Evolutionary conservation across 2,888 invertebrate genomes (phyloP), one percentile per base, ranked within the genome.

Genomic region (Dolichomitus sp.): DNA sequence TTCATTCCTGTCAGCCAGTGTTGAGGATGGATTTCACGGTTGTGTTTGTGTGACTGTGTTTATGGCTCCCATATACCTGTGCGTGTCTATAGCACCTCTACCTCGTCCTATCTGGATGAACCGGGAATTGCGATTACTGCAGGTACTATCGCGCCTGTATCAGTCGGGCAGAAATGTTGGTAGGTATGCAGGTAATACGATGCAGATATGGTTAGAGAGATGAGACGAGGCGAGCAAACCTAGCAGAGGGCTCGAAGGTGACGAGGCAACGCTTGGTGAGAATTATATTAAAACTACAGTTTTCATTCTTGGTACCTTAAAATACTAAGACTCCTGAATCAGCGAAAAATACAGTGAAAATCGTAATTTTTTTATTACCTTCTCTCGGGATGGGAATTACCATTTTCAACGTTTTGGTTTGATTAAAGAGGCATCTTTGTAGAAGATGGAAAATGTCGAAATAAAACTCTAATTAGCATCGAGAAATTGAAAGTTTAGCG

Each of bases 101-200:
- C 12, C 40, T 33, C 45, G 12, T 59, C 45, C 69, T 73, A 73
- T 73, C 68, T 40, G 59, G 68, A 73, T 61, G 66, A 61, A 61
- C 73, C 61, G 48, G 59, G 48, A 73, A 79, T 73, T 73, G 79
- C 66, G 59, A 68, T 73, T 73, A 79, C 61, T 40, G 57, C 66
- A 59, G 72, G 66, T 73, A 65, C n/a, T n/a, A 30, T 61, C 50
- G 19, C 17, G 27, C 37, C 37, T 54, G 54, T 19, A 23, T 30
- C 70, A 37, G 50, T 40, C 30, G 50, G 23, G 19, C 33, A 5
- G 45, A 59, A 42, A 23, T 33, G 45, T 48, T 11, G 40, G 37
- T 63, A 19, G 57, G 30, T 63, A 63, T 61, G 17, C 37, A 30
- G 61, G 50, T 63, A 45, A 70, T 70, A 70, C 40, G 52, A 52